Percentiles rank a stretch among this genome's conserved stretches.
Conservation (phyloP, 2,797 vertebrate genomes). For the Sebastes trivittatus region DNA sequence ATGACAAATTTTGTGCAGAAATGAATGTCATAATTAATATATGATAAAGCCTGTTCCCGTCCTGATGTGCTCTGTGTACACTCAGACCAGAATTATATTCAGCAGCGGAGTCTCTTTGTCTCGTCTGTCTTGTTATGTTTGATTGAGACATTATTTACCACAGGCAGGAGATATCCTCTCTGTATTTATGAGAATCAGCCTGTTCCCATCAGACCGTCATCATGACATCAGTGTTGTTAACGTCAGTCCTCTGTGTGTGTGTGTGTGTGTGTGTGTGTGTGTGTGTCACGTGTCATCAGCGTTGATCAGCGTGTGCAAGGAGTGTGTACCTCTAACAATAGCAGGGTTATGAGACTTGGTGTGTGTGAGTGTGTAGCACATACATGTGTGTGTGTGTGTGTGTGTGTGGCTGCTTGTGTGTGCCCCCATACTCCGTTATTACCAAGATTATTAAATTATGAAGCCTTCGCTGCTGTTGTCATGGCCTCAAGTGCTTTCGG, state of each 20-base stretch:
- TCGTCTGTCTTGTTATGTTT: slow-evolving; percentile 1
- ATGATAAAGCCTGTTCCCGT: neutral
- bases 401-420: neutral
- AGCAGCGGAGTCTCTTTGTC: neutral
- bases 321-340: slow-evolving; percentile 49
- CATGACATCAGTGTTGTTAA: slow-evolving; percentile 60
- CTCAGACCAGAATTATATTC: neutral
- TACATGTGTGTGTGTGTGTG: neutral
- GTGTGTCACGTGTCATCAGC: slow-evolving; percentile 22
- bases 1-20: neutral
- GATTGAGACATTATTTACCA: slow-evolving; percentile 43
- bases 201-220: slow-evolving; percentile 48
- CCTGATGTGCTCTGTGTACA: neutral
- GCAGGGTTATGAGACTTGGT: slow-evolving; percentile 33
- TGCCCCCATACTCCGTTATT: slow-evolving; percentile 63
- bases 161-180: slow-evolving; percentile 24
- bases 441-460: slow-evolving; percentile 82
- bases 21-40: neutral
- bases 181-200: slow-evolving; percentile 47
- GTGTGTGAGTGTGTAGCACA: neutral
- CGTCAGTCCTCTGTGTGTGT: slow-evolving; percentile 19
- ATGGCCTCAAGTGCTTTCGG: slow-evolving; percentile 75
- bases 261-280: slow-evolving; percentile 1
- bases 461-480: slow-evolving; percentile 76
- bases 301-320: slow-evolving; percentile 28